A percentile compares a stretch with the other conserved stretches of the same genome.
These are phyloP conservation scores for Amblyopsis hoosieri DNA, from an alignment of 2,797 vertebrate genomes.

Conservation along the genomic window DNA sequence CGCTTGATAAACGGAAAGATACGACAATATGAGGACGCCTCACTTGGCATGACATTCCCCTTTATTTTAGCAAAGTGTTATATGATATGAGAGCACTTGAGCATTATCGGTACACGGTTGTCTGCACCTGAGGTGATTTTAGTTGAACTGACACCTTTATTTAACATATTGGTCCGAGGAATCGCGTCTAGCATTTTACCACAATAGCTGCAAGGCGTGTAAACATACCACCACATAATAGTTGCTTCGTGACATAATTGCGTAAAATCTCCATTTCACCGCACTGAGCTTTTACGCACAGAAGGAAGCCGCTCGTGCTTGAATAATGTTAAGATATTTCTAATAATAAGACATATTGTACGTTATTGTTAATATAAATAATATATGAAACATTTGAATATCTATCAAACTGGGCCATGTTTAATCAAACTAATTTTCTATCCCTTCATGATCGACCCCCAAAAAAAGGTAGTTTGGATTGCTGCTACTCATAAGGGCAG, in stretches of 20 bases:
- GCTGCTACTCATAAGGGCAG: neutral
- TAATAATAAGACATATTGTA: too few relatives aligned
- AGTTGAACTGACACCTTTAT: slow-evolving; percentile 21
- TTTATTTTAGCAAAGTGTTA: slow-evolving; percentile 48
- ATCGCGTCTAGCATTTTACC: neutral
- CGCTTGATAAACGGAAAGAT: slow-evolving; percentile 65
- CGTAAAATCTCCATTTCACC: too few relatives aligned
- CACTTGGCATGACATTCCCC: neutral
- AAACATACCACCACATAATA: neutral
- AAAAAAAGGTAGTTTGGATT: neutral
- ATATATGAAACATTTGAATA: too few relatives aligned
- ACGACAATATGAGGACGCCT: slow-evolving; percentile 27
- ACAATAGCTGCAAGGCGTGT: neutral
- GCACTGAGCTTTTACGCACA: too few relatives aligned
- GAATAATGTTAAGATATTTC: too few relatives aligned
- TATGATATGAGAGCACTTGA: slow-evolving; percentile 39
- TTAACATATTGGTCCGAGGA: slow-evolving; percentile 9
- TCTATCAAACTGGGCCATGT: too few relatives aligned
- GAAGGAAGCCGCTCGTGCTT: too few relatives aligned
- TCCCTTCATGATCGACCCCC: too few relatives aligned
- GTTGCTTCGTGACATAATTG: neutral
- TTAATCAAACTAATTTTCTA: too few relatives aligned
- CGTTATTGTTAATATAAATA: too few relatives aligned
- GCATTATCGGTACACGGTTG: slow-evolving; percentile 48
- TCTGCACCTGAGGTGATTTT: slow-evolving; percentile 32